Base-by-base conservation (phyloP, 2,797 vertebrate genomes). In the Podarcis lilfordi region DNA sequence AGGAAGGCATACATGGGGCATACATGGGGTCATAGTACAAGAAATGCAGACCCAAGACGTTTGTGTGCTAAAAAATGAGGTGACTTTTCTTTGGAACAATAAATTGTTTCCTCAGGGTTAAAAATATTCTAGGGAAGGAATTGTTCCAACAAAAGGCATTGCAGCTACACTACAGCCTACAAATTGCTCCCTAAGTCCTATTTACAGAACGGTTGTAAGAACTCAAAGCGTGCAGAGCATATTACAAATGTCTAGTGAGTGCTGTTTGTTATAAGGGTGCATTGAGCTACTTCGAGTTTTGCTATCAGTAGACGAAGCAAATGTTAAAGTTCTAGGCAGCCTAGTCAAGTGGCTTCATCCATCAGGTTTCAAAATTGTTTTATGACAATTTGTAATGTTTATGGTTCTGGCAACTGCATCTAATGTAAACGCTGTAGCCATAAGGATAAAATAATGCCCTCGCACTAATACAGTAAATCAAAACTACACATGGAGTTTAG, bases 401-500 rank as follows among this genome's bases (percentile, higher is more conserved):
- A 94, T 88, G 69, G 87, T 90, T 92, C 80, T 92, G 89, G 85
- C 81, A 95, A 92, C 80, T 89, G 84, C 80, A 86, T 86, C 15
- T 84, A 94, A 95, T 89, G 88, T 80, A 95, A 94, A 92, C 8
- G 88, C 86, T 1, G 0, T 55, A 85, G 87, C 91, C 89, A 92
- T 90, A 82, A 91, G 88, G 82, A 89, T 93, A 92, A 96, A 95
- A 93, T 92, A 93, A 88, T 93, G 89, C 84, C 91, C 50, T 79
- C 76, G 68, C 55, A 94, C 85, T 95, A 94, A 93, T 94, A 90
- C 0, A 71, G 90, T 91, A 92, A 91, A 85, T 93, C 88, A 92
- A 89, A 95, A 87, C 84, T 82, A 91, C 50, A 64, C 68, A 61
- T 27, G 86, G 89, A 79, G 87, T 93, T 94, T 94, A 89, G 80